phyloP scores from a whole-genome alignment of 2,797 vertebrate genomes.

The Buphagus erythrorhynchus region DNA sequence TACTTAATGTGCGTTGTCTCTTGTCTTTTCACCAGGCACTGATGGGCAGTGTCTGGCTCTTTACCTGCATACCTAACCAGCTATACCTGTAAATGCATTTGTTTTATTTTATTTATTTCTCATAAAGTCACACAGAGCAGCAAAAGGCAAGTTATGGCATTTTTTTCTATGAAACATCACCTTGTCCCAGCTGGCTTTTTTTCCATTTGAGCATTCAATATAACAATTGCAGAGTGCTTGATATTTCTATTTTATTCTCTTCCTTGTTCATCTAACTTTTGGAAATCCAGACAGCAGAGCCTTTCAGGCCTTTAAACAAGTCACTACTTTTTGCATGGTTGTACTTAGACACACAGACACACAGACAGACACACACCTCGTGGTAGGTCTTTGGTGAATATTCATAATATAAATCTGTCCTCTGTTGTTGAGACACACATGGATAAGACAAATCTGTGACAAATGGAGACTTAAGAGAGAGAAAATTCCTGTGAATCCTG shows the following conservation, averaged over 20 bases:
- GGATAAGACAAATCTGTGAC: not conserved
- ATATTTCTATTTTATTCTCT: not conserved
- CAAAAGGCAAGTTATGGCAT: not conserved
- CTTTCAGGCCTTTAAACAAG: not conserved
- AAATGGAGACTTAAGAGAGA: not conserved
- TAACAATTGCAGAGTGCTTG: not conserved
- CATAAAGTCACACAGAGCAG: not conserved
- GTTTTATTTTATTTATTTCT: not conserved
- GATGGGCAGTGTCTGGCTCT: not conserved
- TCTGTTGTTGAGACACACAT: not conserved
- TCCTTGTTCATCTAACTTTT: not conserved
- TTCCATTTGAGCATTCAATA: not conserved
- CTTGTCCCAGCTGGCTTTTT: not conserved
- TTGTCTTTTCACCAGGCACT: not conserved
- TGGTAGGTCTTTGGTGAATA: not conserved
- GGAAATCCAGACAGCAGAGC: not conserved
- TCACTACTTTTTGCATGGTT: not conserved
- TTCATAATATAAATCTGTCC: not conserved
- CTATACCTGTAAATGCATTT: not conserved
- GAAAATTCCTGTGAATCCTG: not conserved
- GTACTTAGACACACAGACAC: not conserved
- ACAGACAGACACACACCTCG: not conserved
- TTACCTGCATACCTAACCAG: not conserved
- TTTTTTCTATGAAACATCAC: not conserved
- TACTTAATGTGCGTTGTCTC: accelerated